Evolutionary conservation across 2,888 invertebrate species (phyloP).

Genomic region (Cetonia aurata): DNA sequence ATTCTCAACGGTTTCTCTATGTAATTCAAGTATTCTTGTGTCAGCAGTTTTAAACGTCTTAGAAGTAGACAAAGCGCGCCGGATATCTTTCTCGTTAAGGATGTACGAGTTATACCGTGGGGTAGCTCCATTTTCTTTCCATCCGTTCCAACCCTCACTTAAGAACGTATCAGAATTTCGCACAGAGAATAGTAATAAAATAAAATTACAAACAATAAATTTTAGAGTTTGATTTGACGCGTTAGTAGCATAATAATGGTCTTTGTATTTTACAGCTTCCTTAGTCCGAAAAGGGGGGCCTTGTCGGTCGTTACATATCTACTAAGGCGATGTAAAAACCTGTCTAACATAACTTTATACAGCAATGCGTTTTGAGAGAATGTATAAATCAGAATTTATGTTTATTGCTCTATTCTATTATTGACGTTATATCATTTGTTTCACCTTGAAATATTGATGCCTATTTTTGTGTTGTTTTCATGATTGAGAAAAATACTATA

Average conservation of each 20-base stretch:
- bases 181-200: constrained; percentile 25
- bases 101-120: constrained; percentile 9
- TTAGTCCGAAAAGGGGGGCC: not conserved
- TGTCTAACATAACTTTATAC: too few species aligned
- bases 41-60: constrained; percentile 20
- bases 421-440: too few species aligned
- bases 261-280: constrained; percentile 31
- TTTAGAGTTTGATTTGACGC: constrained; percentile 35
- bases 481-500: too few species aligned
- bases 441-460: too few species aligned
- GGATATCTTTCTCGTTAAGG: not conserved
- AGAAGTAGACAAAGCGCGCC: not conserved
- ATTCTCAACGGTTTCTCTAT: constrained; percentile 4
- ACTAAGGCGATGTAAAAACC: too few species aligned
- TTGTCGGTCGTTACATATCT: too few species aligned
- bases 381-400: too few species aligned
- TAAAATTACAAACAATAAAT: constrained; percentile 36
- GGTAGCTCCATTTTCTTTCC: not conserved
- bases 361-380: too few species aligned
- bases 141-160: constrained; percentile 23
- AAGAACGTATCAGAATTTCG: constrained; percentile 28
- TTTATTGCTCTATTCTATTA: too few species aligned
- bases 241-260: constrained; percentile 31
- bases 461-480: too few species aligned
- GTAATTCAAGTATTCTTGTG: constrained; percentile 7